These are phyloP conservation scores for Leptonema lineaticorne DNA, from an alignment of 1,140 invertebrate species.

Conservation along the genomic window DNA sequence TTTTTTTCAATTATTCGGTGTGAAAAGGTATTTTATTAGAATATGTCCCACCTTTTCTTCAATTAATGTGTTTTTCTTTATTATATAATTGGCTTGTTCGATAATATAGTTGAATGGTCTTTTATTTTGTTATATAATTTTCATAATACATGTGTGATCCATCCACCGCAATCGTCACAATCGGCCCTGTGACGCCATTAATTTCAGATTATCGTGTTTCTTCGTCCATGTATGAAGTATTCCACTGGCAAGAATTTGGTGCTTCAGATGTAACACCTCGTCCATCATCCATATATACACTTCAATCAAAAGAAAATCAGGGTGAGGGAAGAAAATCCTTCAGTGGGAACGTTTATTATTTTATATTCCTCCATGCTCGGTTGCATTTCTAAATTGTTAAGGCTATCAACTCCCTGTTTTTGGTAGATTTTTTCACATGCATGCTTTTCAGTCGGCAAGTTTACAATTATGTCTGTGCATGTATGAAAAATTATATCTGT, in stretches of 20 bases:
- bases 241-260: constrained; percentile 61
- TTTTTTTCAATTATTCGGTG: constrained; percentile 13
- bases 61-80: no score
- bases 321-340: constrained; percentile 34
- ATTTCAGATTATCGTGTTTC: constrained; percentile 67
- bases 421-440: constrained; percentile 13
- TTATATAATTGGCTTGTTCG: constrained; percentile 6
- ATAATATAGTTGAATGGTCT: constrained; percentile 9
- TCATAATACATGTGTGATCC: not conserved
- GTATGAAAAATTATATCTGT: not conserved
- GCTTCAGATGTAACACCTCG: constrained; percentile 10
- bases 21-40: constrained; percentile 16
- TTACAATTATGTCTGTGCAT: not conserved
- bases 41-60: not conserved
- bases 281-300: constrained; percentile 19
- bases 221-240: constrained; percentile 75
- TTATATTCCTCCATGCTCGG: no score
- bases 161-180: constrained; percentile 23
- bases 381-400: constrained; percentile 39
- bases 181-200: constrained; percentile 44
- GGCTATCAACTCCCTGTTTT: constrained; percentile 30
- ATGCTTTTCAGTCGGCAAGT: not conserved
- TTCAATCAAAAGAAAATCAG: constrained; percentile 33
- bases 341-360: constrained; percentile 20
- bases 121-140: constrained; percentile 6